phyloP scores from a whole-genome alignment of 2,888 invertebrate species.

The Spisula subtruncata region DNA sequence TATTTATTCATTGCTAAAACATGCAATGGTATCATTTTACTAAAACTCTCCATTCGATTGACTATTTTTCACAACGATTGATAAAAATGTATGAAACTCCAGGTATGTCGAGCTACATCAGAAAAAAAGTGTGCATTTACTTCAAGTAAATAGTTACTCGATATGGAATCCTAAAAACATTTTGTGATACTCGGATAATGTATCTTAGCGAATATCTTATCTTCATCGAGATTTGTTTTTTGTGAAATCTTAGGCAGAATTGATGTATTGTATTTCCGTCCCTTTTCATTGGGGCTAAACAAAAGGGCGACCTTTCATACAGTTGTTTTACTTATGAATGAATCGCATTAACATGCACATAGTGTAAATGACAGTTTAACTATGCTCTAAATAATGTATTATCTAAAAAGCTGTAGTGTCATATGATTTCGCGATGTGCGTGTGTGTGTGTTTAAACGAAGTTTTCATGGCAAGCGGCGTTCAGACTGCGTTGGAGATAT shows the following conservation, averaged over 20 bases:
- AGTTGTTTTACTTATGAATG: neutral
- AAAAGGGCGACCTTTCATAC: slow-evolving; percentile 6
- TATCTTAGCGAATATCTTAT: neutral
- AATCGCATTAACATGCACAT: slow-evolving; percentile 18
- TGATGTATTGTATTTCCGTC: neutral
- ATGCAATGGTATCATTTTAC: no score
- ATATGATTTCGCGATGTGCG: neutral
- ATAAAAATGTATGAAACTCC: no score
- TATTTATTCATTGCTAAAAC: no score
- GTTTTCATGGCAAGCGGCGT: neutral
- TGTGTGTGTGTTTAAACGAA: neutral
- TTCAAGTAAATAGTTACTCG: neutral
- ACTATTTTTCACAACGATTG: no score
- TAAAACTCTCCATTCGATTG: no score
- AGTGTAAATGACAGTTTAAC: slow-evolving; percentile 25
- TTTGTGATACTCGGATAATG: neutral
- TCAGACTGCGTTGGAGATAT: no score
- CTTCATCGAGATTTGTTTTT: slow-evolving; percentile 6
- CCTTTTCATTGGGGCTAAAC: slow-evolving; percentile 23
- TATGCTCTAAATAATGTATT: slow-evolving; percentile 12
- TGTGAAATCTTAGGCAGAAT: neutral
- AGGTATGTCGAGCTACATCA: neutral
- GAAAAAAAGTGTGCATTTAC: neutral
- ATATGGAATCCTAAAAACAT: slow-evolving; percentile 6
- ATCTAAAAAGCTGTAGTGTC: neutral